Percentiles rank a stretch among this genome's conserved stretches.
phyloP scores from a whole-genome alignment of 53 echinoderm and acorn worm species.

The Echinarachnius parma region DNA sequence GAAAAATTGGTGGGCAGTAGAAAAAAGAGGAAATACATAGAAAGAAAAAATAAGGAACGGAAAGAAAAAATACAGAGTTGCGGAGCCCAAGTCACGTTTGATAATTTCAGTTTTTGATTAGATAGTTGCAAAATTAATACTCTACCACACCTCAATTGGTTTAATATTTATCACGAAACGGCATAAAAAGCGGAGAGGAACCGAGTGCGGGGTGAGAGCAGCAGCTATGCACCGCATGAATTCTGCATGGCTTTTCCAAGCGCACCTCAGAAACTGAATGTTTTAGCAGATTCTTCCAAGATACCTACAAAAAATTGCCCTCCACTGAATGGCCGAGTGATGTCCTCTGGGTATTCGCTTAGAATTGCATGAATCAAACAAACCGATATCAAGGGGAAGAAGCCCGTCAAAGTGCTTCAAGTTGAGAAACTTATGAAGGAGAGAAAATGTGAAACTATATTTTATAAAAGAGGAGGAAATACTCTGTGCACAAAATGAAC shows the following conservation, averaged over 20 bases:
- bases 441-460: too few relatives aligned
- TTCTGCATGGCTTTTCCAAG: conserved; percentile 41
- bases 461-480: too few relatives aligned
- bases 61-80: conserved; percentile 23
- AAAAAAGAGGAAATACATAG: conserved; percentile 16
- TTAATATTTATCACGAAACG: conserved; percentile 44
- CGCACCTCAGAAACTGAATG: conserved; percentile 46
- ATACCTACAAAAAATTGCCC: conserved; percentile 28
- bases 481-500: too few relatives aligned
- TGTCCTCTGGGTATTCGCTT: conserved; percentile 8
- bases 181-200: background rate
- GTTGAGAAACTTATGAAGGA: too few relatives aligned
- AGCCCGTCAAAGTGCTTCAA: too few relatives aligned
- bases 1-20: background rate
- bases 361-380: conserved; percentile 21
- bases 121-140: conserved; percentile 52
- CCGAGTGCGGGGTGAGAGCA: background rate
- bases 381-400: too few relatives aligned
- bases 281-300: conserved; percentile 52
- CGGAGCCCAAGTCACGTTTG: conserved; percentile 46
- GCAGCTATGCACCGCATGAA: conserved; percentile 25
- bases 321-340: conserved; percentile 15
- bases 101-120: conserved; percentile 52
- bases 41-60: conserved; percentile 20
- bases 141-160: conserved; percentile 35